A percentile compares a stretch with the other conserved stretches of the same genome.
Evolutionary conservation across 2,797 vertebrate species (phyloP).

Genomic region (Esox lucius): DNA sequence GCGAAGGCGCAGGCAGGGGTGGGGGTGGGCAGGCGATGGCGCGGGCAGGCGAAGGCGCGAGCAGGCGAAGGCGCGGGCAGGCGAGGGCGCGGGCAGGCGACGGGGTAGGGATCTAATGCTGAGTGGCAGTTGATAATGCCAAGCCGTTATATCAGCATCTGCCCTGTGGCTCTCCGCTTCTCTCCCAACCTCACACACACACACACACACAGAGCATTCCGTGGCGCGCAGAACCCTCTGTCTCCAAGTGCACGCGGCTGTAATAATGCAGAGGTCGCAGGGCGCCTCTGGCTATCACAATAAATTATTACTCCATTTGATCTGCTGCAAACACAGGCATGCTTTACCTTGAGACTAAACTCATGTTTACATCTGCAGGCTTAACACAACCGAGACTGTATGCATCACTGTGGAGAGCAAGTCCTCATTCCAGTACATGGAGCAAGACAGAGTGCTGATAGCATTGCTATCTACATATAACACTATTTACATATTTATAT

Average conservation of each 20-base stretch:
- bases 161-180: slow-evolving; percentile 64
- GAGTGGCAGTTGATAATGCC: slow-evolving; percentile 82
- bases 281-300: slow-evolving; percentile 61
- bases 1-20: too few species aligned
- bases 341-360: neutral
- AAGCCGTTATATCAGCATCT: slow-evolving; percentile 80
- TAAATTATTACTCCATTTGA: slow-evolving; percentile 69
- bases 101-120: slow-evolving; percentile 60
- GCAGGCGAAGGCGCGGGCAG: slow-evolving; percentile 71
- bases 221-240: neutral
- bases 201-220: neutral
- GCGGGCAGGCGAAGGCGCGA: too few species aligned
- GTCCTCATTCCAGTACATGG: neutral
- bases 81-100: slow-evolving; percentile 33
- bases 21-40: too few species aligned
- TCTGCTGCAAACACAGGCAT: slow-evolving; percentile 51
- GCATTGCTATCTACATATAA: neutral
- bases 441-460: neutral
- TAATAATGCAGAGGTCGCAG: slow-evolving; percentile 69
- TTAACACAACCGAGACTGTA: slow-evolving; percentile 5
- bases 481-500: neutral
- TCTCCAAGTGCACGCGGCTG: slow-evolving; percentile 29
- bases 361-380: slow-evolving; percentile 38
- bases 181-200: slow-evolving; percentile 10
- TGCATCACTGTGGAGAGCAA: neutral